phyloP scores from a whole-genome alignment of 2,113 vertebrate genomes.

The Sapajus apella region DNA sequence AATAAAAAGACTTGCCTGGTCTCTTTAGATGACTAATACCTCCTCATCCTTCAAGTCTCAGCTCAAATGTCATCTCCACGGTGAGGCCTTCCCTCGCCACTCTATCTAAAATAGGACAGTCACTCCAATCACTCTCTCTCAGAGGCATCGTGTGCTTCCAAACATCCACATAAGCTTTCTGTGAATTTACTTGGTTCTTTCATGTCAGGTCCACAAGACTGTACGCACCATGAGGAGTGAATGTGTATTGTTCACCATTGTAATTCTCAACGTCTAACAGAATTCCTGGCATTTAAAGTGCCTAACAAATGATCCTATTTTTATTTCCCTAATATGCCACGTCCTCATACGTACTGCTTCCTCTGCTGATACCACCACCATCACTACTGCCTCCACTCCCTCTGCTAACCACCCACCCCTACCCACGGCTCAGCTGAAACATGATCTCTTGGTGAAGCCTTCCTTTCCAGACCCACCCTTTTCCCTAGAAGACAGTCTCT shows the following conservation, averaged over 20 bases:
- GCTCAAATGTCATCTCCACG: background rate
- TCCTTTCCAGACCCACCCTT: background rate
- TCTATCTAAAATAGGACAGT: constrained; percentile 12
- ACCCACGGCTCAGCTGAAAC: constrained; percentile 6
- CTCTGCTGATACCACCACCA: background rate
- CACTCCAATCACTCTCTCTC: background rate
- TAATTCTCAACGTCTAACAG: background rate
- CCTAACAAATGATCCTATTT: background rate
- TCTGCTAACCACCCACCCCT: background rate
- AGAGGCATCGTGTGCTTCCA: background rate
- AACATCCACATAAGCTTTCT: constrained; percentile 17
- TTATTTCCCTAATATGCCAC: background rate
- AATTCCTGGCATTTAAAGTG: background rate
- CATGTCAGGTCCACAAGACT: background rate
- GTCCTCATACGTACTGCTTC: background rate
- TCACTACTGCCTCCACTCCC: background rate
- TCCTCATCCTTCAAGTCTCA: constrained; percentile 29
- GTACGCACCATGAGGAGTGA: background rate
- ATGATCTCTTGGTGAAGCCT: background rate
- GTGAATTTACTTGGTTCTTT: background rate
- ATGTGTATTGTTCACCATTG: background rate
- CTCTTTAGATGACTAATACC: background rate
- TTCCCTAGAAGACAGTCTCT: background rate
- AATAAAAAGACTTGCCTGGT: background rate
- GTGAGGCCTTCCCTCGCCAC: background rate